These are phyloP conservation scores for Pheucticus melanocephalus DNA, from an alignment of 2,113 vertebrate species.

Conservation along the genomic window DNA sequence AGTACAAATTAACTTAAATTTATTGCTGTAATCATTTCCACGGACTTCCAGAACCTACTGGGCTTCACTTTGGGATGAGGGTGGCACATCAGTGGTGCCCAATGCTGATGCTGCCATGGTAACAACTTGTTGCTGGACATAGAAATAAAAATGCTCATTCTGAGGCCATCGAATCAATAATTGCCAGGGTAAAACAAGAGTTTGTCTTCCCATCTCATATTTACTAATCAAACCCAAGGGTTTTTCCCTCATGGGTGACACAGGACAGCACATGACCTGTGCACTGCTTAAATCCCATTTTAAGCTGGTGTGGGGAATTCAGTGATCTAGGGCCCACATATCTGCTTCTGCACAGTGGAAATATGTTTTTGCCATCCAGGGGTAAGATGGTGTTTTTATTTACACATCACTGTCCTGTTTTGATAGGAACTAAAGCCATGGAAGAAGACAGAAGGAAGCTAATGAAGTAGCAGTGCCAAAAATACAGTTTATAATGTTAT, in stretches of 20 bases:
- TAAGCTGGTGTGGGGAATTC: background rate
- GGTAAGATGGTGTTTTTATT: background rate
- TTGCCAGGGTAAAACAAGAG: conserved; percentile 19
- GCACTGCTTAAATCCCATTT: background rate
- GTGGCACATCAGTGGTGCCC: conserved; percentile 28
- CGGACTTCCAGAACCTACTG: background rate
- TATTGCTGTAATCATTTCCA: background rate
- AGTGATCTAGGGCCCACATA: fast-evolving
- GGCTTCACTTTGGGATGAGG: conserved; percentile 50
- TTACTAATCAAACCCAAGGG: background rate
- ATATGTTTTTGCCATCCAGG: fast-evolving
- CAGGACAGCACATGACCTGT: fast-evolving
- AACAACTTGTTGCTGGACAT: conserved; percentile 69
- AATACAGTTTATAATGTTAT: background rate
- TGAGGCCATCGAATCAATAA: conserved; percentile 45
- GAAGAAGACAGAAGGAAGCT: background rate
- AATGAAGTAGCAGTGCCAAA: background rate
- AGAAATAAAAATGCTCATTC: conserved; percentile 63
- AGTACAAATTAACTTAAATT: background rate
- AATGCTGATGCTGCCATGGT: conserved; percentile 33
- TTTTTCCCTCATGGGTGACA: background rate
- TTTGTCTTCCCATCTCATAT: background rate
- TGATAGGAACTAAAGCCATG: background rate
- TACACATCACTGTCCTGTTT: background rate
- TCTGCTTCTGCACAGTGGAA: background rate